phyloP scores from a whole-genome alignment of 2,797 vertebrate genomes.

The Channa striata region DNA sequence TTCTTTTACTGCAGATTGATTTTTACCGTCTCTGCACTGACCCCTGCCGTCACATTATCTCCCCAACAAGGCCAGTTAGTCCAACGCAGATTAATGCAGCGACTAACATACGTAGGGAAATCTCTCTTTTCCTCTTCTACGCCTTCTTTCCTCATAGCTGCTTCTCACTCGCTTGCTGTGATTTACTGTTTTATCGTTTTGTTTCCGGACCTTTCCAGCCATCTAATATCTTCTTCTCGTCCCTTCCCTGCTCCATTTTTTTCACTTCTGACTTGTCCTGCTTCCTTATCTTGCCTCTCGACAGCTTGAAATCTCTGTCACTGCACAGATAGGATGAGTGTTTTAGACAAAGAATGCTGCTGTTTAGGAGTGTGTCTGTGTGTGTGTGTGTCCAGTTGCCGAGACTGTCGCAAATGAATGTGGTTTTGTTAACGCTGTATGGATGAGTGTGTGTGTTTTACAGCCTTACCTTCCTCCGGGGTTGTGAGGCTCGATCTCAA shows the following conservation, averaged over 20 bases:
- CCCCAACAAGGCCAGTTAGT: conserved; percentile 82
- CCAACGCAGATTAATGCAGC: conserved; percentile 81
- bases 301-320: conserved; percentile 14
- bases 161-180: conserved; percentile 28
- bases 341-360: background rate
- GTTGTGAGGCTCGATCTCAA: conserved; percentile 88
- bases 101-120: conserved; percentile 62
- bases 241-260: conserved; percentile 11
- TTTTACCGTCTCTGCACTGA: conserved; percentile 80
- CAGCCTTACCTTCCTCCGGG: conserved; percentile 92
- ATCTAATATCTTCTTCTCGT: conserved; percentile 3
- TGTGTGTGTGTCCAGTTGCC: background rate
- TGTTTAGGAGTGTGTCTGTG: conserved; percentile 39
- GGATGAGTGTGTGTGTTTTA: conserved; percentile 57
- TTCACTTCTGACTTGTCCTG: conserved; percentile 4
- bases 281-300: conserved; percentile 11
- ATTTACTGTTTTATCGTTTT: conserved; percentile 13
- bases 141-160: background rate
- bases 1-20: conserved; percentile 81
- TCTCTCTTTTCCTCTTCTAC: conserved; percentile 41
- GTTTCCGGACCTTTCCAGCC: background rate
- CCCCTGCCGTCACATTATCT: conserved; percentile 85
- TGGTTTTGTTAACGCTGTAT: background rate
- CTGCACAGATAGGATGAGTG: conserved; percentile 6
- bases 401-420: conserved; percentile 7